Base-by-base conservation (phyloP, 2,888 invertebrate genomes). In the Desoria tigrina region DNA sequence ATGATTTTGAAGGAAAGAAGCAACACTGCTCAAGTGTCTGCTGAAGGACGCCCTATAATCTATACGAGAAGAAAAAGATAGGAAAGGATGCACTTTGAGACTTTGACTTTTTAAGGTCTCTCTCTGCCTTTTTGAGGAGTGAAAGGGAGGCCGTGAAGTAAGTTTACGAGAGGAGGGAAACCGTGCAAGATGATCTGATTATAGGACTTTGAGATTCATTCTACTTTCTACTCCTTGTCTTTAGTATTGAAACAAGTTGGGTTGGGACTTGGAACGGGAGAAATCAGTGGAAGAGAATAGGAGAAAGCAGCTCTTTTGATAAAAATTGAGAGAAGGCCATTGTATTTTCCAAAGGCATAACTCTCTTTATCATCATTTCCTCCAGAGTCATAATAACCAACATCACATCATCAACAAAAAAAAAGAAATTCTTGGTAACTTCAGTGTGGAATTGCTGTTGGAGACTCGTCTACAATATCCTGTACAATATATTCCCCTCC, bases 291-390 rank as follows among this genome's bases (percentile, higher is more conserved):
- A 7, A 7, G 32, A 32, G 32, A 32, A 32, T 32, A 32, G 32
- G n/a, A n/a, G n/a, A n/a, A 32, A 32, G 32, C 32, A n/a, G n/a
- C 11, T 32, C 32, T 32, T 7, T 32, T 32, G 6, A 7, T 45
- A 45, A 21, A 16, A 45, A 6, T 18, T 16, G 16, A 16, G 21
- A 45, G 16, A 18, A 45, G 16, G 45, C 9, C 9, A 45, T 45
- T 45, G 6, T 16, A 21, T 6, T 16, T 45, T 3, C 45, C n/a
- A 4, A 45, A 45, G 45, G 16, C 45, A 21, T 55, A 32, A 55
- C 55, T 55, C 55, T 28, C 55, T 55, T 55, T 55, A 55, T 55
- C 55, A 55, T 55, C 55, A 55, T 55, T 55, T 55, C 55, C 55
- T 55, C 55, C n/a, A 4, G 6, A 55, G 16, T 28, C 18, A 3